These are phyloP conservation scores for Apostichopus japonicus DNA, from an alignment of 35 echinoderm and acorn worm species.

Conservation along the genomic window DNA sequence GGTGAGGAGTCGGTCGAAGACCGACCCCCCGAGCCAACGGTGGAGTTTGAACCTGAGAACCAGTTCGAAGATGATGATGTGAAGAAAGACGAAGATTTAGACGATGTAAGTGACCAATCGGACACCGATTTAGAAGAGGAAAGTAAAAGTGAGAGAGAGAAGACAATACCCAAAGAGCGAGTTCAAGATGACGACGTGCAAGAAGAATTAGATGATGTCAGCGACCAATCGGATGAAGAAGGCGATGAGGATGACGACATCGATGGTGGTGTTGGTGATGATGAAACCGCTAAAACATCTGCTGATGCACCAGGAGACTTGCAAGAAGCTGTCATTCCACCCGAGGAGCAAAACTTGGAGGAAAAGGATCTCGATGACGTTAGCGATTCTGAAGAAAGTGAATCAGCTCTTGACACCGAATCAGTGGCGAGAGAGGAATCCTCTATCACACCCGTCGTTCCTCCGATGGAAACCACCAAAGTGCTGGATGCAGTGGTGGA, in stretches of 20 bases:
- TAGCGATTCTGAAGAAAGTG: conserved; percentile 15
- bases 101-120: conserved; percentile 42
- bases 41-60: not conserved
- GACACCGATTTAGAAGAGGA: conserved; percentile 18
- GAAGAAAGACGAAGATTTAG: conserved; percentile 22
- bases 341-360: not conserved
- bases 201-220: conserved; percentile 48
- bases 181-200: not conserved
- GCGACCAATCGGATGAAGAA: conserved; percentile 18
- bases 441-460: not conserved
- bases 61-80: not conserved
- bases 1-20: conserved; percentile 21
- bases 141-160: not conserved
- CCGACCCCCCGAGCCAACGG: not conserved
- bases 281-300: not conserved
- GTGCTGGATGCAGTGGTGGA: conserved; percentile 61
- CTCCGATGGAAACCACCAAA: not conserved
- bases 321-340: not conserved
- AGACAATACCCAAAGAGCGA: not conserved
- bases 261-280: not conserved
- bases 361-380: conserved; percentile 2
- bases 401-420: not conserved
- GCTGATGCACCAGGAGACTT: not conserved
- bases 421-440: not conserved
- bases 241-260: not conserved